phyloP scores from a whole-genome alignment of 2,888 invertebrate species.

The Lithophane leautieri region DNA sequence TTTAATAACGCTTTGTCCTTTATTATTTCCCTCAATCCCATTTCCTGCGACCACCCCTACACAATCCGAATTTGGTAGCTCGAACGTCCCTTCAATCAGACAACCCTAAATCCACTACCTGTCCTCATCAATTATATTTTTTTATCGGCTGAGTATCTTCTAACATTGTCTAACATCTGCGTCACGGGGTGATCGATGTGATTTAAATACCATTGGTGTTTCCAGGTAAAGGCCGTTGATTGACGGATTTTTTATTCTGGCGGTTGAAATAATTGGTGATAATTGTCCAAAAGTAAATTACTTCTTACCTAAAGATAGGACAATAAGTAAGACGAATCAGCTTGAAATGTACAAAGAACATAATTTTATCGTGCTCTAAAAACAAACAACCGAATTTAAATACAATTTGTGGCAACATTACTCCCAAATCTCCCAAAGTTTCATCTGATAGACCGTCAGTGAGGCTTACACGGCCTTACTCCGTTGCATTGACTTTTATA shows the following conservation, averaged over 20 bases:
- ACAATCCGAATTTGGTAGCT: conserved; percentile 57
- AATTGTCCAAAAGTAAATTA: background rate
- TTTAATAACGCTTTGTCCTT: conserved; percentile 3
- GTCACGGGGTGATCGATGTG: conserved; percentile 84
- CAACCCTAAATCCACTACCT: conserved; percentile 77
- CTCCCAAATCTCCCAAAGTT: conserved; percentile 12
- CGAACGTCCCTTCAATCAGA: conserved; percentile 63
- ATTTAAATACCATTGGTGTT: conserved; percentile 78
- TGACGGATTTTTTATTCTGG: conserved; percentile 32
- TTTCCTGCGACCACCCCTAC: conserved; percentile 58
- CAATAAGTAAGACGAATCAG: background rate
- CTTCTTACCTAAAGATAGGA: background rate
- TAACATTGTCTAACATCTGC: conserved; percentile 83
- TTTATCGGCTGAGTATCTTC: conserved; percentile 79
- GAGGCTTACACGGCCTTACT: conserved; percentile 63
- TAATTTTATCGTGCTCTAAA: background rate
- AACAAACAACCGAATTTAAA: conserved; percentile 7
- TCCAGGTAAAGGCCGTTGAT: conserved; percentile 62
- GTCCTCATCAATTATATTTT: conserved; percentile 89
- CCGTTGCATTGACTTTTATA: conserved; percentile 68
- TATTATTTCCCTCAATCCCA: conserved; percentile 31
- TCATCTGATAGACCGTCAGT: conserved; percentile 53
- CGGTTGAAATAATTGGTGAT: background rate
- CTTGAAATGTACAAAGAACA: background rate
- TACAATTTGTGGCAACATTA: conserved; percentile 31